Base-by-base conservation (phyloP, 1,140 invertebrate species). In the Dendroctonus valens region DNA sequence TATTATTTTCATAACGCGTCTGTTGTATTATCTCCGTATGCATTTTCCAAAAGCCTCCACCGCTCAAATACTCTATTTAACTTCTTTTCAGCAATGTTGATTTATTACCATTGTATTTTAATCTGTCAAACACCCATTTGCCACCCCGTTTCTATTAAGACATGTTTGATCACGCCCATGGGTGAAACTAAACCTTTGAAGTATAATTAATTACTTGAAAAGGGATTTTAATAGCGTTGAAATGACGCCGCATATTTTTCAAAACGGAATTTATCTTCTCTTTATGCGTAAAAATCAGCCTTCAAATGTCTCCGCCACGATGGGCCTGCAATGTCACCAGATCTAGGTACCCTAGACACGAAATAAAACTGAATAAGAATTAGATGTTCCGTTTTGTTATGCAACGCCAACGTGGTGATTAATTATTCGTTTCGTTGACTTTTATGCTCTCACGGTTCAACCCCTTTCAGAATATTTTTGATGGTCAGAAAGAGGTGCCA, bases 1-100 rank as follows among this genome's bases (percentile, higher is more conserved):
- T 65, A 65, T 57, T 49, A 59, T 71, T 67, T 63, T 67, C 70
- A 71, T 71, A 71, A 62, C 59, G 53, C 64, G 51, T 46, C 61
- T 12, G 37, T 12, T 63, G 38, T 54, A 37, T 11, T 12, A 12
- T 46, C 12, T 46, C 12, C 42, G 42, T 11, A 46, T 11, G 42
- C 42, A 46, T 26, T 26, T 26, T 26, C 26, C 26, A 26, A 26
- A 26, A 26, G 26, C 26, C 26, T 26, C 26, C 26, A 26, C 26
- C 26, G 3, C 26, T 26, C 26, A 26, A 26, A 26, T 26, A 26
- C 26, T 26, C 26, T 46, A 12, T 11, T 46, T 46, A 46, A 46
- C 1, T 46, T 12, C 12, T 46, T 46, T 11, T 12, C 1, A 46
- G 15, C 40, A 8, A 38, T 11, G 53, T 14, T 26, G 26, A n/a